These are phyloP conservation scores for Rhinophrynus dorsalis DNA, from an alignment of 2,797 vertebrate genomes.

Conservation along the genomic window DNA sequence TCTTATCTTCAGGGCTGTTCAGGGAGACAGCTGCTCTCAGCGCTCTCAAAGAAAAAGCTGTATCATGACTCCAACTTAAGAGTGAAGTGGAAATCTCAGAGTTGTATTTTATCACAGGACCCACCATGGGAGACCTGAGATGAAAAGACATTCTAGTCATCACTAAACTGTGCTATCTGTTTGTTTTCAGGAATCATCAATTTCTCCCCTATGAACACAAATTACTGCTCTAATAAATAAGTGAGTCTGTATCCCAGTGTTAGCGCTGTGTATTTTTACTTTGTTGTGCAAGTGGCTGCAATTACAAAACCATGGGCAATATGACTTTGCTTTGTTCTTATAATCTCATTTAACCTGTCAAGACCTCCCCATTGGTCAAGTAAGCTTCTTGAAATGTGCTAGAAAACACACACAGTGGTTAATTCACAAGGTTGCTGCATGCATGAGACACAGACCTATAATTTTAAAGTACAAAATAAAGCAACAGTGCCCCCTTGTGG, in stretches of 20 bases:
- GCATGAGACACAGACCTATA: not conserved
- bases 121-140: constrained; percentile 16
- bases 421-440: constrained; percentile 10
- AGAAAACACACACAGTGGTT: constrained; percentile 28
- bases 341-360: constrained; percentile 49
- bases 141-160: constrained; percentile 38
- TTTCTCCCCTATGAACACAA: constrained; percentile 20
- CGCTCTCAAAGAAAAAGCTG: not conserved
- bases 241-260: constrained; percentile 13
- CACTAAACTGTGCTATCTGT: constrained; percentile 36
- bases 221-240: constrained; percentile 40
- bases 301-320: constrained; percentile 40
- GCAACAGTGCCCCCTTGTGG: constrained; percentile 52
- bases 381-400: constrained; percentile 26
- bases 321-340: constrained; percentile 45
- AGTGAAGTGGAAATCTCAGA: not conserved
- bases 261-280: constrained; percentile 22
- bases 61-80: not conserved
- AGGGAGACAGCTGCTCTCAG: not conserved
- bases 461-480: no score
- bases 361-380: constrained; percentile 42
- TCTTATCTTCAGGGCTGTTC: not conserved
- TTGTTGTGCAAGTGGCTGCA: constrained; percentile 36
- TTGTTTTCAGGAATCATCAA: constrained; percentile 43
- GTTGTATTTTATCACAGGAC: constrained; percentile 31